Base-by-base conservation (phyloP, 2,797 vertebrate genomes). In the Ctenosaura bakeri region DNA sequence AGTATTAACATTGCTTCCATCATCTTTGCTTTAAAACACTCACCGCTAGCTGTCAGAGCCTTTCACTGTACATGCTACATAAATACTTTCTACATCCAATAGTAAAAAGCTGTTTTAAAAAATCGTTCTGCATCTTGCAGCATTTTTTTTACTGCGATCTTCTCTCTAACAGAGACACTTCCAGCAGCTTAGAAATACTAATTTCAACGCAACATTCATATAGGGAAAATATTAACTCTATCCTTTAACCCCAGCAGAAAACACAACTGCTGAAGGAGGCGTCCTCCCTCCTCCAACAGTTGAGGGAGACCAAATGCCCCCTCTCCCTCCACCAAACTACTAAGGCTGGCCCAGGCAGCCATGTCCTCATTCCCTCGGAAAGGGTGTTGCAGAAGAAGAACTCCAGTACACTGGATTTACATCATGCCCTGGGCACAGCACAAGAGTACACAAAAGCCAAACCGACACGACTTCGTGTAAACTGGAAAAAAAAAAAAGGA, bases 361-460 rank as follows among this genome's bases (percentile, higher is more conserved):
- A 95, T 96, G 93, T 95, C 95, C 96, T 94, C 80, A 88, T 74
- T 94, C 90, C 90, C 87, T 90, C 88, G 85, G 94, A 66, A 62
- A 62, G 59, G 59, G 42, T 87, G 83, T 93, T 94, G 94, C 83
- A 78, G 80, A 93, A 92, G 83, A 90, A 93, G 89, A 93, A 87
- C 88, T 90, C 79, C 29, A 77, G n/a, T 50, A n/a, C 10, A 52
- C n/a, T 3, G 56, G 29, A 62, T 62, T 62, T 62, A 22, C 59
- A 62, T 20, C 14, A 56, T 16, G 13, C 56, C 52, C 56, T 56
- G 56, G 56, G 56, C 56, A 56, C 56, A 56, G 14, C 52, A 8
- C 2, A 3, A 80, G 3, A 20, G 54, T 50, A 79, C 78, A 69
- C 69, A 29, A 90, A 87, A 87, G 18, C 54, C 84, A 64, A 69